phyloP scores from a whole-genome alignment of 1,140 invertebrate genomes.

The Pseudomyrmex gracilis region DNA sequence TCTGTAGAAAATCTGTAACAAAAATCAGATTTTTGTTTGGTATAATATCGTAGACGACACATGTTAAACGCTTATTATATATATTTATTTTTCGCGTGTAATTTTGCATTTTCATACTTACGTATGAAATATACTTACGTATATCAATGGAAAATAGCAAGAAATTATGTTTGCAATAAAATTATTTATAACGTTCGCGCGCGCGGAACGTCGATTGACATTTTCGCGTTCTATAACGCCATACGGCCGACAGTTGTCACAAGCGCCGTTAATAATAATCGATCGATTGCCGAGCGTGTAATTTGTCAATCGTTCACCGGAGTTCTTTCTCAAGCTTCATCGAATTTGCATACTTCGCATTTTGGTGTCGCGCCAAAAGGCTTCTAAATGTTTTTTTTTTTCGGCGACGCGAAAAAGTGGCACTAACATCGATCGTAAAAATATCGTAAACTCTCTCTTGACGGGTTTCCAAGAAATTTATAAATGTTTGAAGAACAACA shows the following conservation, averaged over 20 bases:
- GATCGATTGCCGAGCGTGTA: slow-evolving; percentile 41
- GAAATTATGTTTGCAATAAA: not conserved
- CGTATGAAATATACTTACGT: no score
- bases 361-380: slow-evolving; percentile 21
- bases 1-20: no score
- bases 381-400: slow-evolving; percentile 26
- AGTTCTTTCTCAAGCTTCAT: slow-evolving; percentile 13
- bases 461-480: not conserved
- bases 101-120: no score
- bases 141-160: no score
- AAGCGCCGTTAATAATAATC: slow-evolving; percentile 43
- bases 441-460: not conserved
- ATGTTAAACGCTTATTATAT: no score
- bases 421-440: slow-evolving; percentile 8
- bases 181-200: not conserved
- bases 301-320: slow-evolving; percentile 49
- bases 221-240: slow-evolving; percentile 41
- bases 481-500: not conserved
- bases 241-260: slow-evolving; percentile 36
- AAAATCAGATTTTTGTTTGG: no score
- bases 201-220: not conserved
- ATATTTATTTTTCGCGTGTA: no score
- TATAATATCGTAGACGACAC: no score
- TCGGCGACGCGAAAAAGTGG: not conserved
- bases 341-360: slow-evolving; percentile 42